These are phyloP conservation scores for Ianthella basta DNA, from an alignment of 37 sponge, comb jelly and placozoan species.

Conservation along the genomic window DNA sequence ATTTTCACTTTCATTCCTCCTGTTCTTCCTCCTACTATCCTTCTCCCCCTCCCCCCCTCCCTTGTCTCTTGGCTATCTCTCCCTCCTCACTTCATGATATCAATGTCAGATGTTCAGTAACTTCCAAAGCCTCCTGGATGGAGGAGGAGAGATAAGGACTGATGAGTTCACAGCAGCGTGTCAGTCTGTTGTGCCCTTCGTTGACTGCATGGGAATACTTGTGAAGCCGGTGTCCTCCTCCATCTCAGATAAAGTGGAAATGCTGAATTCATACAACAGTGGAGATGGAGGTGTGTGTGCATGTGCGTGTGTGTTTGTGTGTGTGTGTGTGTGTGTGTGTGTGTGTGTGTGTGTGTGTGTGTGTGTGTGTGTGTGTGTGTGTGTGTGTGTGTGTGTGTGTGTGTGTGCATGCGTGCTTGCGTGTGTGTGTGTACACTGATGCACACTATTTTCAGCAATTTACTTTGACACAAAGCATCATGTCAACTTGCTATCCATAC, in stretches of 20 bases:
- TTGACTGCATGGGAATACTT: conserved; percentile 12
- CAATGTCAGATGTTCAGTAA: background rate
- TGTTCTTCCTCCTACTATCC: no score
- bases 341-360: conserved; percentile 59
- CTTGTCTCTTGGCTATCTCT: no score
- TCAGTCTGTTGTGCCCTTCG: background rate
- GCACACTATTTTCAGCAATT: no score
- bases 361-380: conserved; percentile 36
- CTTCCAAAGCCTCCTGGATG: background rate
- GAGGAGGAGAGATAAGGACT: conserved; percentile 3
- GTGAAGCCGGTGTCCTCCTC: background rate
- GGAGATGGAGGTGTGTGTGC: conserved; percentile 48
- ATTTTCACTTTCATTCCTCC: no score
- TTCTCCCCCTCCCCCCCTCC: no score
- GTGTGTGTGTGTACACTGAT: conserved; percentile 1
- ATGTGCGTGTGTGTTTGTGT: conserved; percentile 54
- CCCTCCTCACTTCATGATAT: background rate
- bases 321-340: conserved; percentile 60
- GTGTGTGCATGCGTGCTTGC: background rate
- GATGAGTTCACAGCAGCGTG: conserved; percentile 6
- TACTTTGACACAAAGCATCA: no score
- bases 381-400: conserved; percentile 29
- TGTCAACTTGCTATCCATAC: background rate
- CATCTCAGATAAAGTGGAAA: background rate
- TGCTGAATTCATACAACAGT: background rate